Conservation (phyloP, 2,888 invertebrate genomes). For the Galeruca laticollis region DNA sequence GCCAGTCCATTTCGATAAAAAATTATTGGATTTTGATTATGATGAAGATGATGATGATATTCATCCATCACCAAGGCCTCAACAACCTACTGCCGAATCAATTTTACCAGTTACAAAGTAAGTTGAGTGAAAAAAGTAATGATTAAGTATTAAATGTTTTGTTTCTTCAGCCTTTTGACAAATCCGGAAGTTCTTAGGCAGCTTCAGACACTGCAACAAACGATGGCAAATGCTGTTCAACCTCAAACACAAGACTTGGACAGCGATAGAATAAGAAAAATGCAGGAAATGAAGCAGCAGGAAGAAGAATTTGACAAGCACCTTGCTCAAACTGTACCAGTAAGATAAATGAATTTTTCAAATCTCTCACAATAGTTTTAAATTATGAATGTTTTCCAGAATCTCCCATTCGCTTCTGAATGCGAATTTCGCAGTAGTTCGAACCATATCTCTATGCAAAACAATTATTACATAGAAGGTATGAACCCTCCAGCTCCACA, state of each 20-base stretch:
- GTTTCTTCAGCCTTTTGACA: slow-evolving; percentile 73
- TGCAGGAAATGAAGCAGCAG: slow-evolving; percentile 79
- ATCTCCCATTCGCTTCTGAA: slow-evolving; percentile 75
- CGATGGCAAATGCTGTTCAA: slow-evolving; percentile 68
- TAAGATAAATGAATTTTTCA: slow-evolving; percentile 58
- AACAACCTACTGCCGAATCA: slow-evolving; percentile 56
- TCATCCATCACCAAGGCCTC: slow-evolving; percentile 66
- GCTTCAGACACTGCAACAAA: slow-evolving; percentile 77
- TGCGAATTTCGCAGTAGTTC: slow-evolving; percentile 72
- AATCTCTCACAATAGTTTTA: background rate
- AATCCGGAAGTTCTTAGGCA: slow-evolving; percentile 92
- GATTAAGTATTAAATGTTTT: no score
- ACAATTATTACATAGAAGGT: slow-evolving; percentile 56
- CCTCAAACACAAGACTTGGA: slow-evolving; percentile 72
- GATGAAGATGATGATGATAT: slow-evolving; percentile 91
- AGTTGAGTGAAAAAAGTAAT: background rate
- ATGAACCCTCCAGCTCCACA: slow-evolving; percentile 71
- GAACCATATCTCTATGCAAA: slow-evolving; percentile 53
- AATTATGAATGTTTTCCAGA: slow-evolving; percentile 65
- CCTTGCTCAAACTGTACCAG: slow-evolving; percentile 79
- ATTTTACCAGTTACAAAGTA: slow-evolving; percentile 53
- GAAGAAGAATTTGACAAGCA: slow-evolving; percentile 83
- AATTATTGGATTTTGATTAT: slow-evolving; percentile 90
- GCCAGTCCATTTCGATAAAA: slow-evolving; percentile 83
- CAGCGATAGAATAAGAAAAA: slow-evolving; percentile 76